Conservation (phyloP, 1,140 invertebrate genomes). For the Aphelinus atriplicis region DNA sequence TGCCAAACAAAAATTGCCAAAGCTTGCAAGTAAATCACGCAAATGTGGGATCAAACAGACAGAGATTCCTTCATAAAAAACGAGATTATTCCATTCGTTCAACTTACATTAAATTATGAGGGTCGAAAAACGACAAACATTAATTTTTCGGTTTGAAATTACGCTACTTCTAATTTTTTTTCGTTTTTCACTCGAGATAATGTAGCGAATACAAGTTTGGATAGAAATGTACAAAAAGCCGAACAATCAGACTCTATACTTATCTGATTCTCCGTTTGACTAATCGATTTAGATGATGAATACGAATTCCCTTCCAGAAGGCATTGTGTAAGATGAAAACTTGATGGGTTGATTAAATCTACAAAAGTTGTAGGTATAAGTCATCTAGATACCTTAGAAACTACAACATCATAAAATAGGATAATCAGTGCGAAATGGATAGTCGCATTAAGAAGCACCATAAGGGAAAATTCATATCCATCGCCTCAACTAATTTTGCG, state of each 20-base stretch:
- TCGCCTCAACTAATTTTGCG: not conserved
- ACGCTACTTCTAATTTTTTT: too few relatives aligned
- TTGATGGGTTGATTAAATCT: not conserved
- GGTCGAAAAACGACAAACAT: too few relatives aligned
- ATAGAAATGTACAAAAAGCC: slow-evolving; percentile 22
- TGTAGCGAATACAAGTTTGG: not conserved
- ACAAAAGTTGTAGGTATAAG: not conserved
- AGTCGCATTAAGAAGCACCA: not conserved
- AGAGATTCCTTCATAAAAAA: slow-evolving; percentile 4
- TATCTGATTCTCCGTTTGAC: not conserved
- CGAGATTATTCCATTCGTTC: not conserved
- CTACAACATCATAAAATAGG: not conserved
- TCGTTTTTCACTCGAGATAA: not conserved
- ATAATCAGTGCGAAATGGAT: not conserved
- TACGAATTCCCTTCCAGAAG: not conserved
- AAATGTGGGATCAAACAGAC: not conserved
- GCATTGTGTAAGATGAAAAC: too few relatives aligned
- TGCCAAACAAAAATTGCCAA: not conserved
- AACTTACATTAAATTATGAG: not conserved
- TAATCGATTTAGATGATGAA: not conserved
- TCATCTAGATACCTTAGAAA: not conserved
- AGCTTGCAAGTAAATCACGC: not conserved
- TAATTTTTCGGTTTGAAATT: too few relatives aligned
- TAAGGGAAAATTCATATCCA: slow-evolving; percentile 8
- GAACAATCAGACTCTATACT: slow-evolving; percentile 5